Evolutionary conservation across 2,888 invertebrate species (phyloP).

Genomic region (Noctua pronuba): DNA sequence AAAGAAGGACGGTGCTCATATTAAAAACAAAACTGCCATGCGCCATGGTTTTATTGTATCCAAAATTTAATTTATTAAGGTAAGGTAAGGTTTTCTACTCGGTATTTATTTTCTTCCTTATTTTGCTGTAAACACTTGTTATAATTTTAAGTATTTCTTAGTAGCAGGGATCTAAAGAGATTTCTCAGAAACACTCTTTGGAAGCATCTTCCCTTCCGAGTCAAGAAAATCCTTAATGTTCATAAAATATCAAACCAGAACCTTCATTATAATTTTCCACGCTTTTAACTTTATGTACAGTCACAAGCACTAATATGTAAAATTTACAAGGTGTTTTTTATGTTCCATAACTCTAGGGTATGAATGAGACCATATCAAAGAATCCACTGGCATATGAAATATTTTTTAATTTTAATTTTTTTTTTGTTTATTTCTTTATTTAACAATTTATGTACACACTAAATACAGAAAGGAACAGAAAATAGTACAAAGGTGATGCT

Average conservation of each 20-base stretch:
- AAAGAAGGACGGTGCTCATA: not conserved
- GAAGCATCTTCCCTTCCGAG: not conserved
- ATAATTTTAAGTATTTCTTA: slow-evolving; percentile 18
- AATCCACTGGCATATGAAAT: no score
- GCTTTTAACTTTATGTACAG: not conserved
- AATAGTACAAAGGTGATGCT: no score
- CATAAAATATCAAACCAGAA: slow-evolving; percentile 1
- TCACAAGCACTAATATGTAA: not conserved
- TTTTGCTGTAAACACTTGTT: not conserved
- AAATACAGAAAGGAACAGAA: no score
- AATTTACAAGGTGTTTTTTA: no score
- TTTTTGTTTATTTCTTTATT: no score
- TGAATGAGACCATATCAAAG: no score
- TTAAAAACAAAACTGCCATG: not conserved
- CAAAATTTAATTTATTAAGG: not conserved
- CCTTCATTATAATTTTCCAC: slow-evolving; percentile 17
- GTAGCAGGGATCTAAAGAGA: not conserved
- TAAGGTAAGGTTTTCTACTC: not conserved
- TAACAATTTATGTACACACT: no score
- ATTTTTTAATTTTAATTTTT: no score
- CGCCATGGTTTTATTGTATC: not conserved
- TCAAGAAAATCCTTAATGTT: not conserved
- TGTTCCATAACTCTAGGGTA: no score
- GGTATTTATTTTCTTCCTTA: not conserved
- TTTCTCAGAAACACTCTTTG: slow-evolving; percentile 12